A percentile compares a stretch with the other conserved stretches of the same genome.
Conservation (phyloP, 2,113 vertebrate genomes). For the Stegostoma tigrinum region DNA sequence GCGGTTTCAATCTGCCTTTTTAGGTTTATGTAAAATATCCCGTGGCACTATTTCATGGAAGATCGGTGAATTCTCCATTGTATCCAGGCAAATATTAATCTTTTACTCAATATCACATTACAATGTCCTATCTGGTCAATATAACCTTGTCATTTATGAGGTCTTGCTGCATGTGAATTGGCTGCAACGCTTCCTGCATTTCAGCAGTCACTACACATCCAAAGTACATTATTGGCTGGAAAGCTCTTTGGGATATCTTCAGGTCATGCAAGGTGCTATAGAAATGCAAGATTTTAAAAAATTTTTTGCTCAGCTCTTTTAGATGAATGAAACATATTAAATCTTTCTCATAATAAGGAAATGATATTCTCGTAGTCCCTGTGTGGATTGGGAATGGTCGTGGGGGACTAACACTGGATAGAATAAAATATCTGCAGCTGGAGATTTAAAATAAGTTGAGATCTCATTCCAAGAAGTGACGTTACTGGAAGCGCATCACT, state of each 20-base stretch:
- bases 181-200: neutral
- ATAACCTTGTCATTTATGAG: neutral
- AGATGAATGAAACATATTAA: neutral
- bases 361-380: no score
- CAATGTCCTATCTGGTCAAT: no score
- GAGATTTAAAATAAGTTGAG: neutral
- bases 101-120: no score
- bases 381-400: neutral
- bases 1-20: no score
- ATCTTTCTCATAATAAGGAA: neutral
- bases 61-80: no score
- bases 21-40: no score
- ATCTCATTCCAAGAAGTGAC: neutral
- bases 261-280: neutral
- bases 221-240: neutral
- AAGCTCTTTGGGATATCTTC: neutral
- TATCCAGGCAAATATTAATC: no score
- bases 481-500: neutral
- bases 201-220: neutral
- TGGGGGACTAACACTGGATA: neutral
- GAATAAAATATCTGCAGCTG: neutral
- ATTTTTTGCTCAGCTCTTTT: neutral
- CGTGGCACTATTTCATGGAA: no score
- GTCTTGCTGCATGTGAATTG: neutral
- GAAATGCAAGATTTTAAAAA: neutral